A percentile compares a stretch with the other conserved stretches of the same genome.
phyloP scores from a whole-genome alignment of 92 coral and sea anemone species.

The Phenganax marumi region DNA sequence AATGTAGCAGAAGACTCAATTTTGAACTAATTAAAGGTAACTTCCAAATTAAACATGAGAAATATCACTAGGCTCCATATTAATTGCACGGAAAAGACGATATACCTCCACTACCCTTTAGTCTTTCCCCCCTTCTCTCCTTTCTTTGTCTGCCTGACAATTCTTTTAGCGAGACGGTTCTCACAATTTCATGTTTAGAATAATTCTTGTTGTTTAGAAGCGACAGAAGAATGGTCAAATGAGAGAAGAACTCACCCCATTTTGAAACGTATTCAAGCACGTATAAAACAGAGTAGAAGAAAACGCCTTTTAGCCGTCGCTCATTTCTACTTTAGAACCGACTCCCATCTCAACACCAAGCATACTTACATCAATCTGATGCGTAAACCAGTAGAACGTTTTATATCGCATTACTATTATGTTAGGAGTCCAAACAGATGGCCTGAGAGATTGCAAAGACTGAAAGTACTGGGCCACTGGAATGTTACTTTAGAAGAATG shows the following conservation, averaged over 20 bases:
- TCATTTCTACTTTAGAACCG: constrained; percentile 83
- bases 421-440: constrained; percentile 69
- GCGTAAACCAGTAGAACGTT: constrained; percentile 81
- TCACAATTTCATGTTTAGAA: too few relatives aligned
- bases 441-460: constrained; percentile 50
- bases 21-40: constrained; percentile 19
- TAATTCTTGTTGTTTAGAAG: constrained; percentile 38
- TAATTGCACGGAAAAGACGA: too few relatives aligned
- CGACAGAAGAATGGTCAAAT: constrained; percentile 96
- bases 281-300: constrained; percentile 48
- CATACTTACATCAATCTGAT: constrained; percentile 92
- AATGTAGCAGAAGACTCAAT: constrained; percentile 19
- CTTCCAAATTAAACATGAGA: neutral
- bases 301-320: constrained; percentile 72
- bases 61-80: too few relatives aligned
- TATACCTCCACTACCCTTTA: too few relatives aligned
- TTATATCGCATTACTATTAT: constrained; percentile 87
- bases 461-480: constrained; percentile 61
- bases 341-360: constrained; percentile 57
- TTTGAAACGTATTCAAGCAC: constrained; percentile 65
- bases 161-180: too few relatives aligned
- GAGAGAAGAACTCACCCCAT: constrained; percentile 56
- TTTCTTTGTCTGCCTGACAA: neutral
- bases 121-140: neutral
- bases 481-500: constrained; percentile 77